Evolutionary conservation across 2,888 invertebrate genomes (phyloP).

Genomic region (Thyatira batis): DNA sequence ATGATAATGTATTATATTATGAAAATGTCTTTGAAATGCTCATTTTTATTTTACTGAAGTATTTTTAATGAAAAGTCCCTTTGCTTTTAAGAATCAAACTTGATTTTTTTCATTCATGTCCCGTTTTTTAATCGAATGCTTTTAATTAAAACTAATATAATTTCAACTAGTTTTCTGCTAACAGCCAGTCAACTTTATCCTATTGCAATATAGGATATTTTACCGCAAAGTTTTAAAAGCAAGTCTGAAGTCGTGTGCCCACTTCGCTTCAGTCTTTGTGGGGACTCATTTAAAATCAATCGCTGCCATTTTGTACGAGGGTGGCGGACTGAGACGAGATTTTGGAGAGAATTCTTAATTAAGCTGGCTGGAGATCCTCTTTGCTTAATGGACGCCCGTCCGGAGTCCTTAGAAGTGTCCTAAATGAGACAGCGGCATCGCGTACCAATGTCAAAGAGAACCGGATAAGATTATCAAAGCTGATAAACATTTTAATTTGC

Average conservation of each 20-base stretch:
- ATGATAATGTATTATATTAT: too few relatives aligned
- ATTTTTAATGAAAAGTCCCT: too few relatives aligned
- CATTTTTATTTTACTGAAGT: too few relatives aligned
- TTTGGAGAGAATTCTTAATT: conserved; percentile 80
- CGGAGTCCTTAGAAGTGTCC: conserved; percentile 64
- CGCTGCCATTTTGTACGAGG: conserved; percentile 67
- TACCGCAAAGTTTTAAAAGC: conserved; percentile 60
- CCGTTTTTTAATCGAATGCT: conserved; percentile 9
- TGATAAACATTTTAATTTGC: conserved; percentile 56
- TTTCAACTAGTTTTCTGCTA: conserved; percentile 26
- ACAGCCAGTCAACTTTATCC: conserved; percentile 27
- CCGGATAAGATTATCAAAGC: conserved; percentile 51
- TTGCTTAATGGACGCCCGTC: conserved; percentile 73
- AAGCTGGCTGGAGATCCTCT: conserved; percentile 73
- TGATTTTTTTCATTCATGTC: conserved; percentile 24
- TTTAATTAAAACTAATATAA: conserved; percentile 27
- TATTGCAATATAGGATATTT: conserved; percentile 29
- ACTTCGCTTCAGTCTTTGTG: conserved; percentile 55
- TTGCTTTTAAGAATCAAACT: too few relatives aligned
- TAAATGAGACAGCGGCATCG: conserved; percentile 57
- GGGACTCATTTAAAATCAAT: conserved; percentile 79
- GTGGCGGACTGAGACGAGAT: conserved; percentile 64
- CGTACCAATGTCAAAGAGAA: conserved; percentile 54
- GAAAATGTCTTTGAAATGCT: too few relatives aligned
- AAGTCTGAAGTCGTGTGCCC: conserved; percentile 54